Evolutionary conservation across 1,140 invertebrate genomes (phyloP).

Genomic region (Cataglyphis hispanica): DNA sequence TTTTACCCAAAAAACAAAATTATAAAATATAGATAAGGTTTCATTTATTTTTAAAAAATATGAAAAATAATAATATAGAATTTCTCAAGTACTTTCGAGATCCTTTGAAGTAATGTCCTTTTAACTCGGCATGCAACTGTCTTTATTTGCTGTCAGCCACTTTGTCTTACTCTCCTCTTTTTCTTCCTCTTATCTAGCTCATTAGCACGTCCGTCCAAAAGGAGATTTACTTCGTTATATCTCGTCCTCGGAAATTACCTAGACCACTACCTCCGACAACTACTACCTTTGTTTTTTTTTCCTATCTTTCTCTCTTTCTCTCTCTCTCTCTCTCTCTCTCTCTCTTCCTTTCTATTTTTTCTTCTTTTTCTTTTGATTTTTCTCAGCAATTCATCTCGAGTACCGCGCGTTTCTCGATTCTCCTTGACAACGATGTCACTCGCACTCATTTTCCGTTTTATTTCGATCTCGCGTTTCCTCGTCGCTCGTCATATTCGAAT

Average conservation of each 20-base stretch:
- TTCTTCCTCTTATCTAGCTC: background rate
- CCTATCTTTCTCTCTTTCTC: background rate
- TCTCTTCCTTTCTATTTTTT: background rate
- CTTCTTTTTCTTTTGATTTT: background rate
- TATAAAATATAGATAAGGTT: background rate
- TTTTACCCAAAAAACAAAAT: background rate
- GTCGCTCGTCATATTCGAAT: background rate
- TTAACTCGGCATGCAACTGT: background rate
- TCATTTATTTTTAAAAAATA: background rate
- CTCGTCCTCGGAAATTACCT: constrained; percentile 21
- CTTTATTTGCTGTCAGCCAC: constrained; percentile 13
- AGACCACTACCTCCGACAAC: background rate
- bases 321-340: background rate
- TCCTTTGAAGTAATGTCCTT: constrained; percentile 33
- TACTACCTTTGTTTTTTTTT: background rate
- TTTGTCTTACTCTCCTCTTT: background rate
- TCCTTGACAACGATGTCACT: constrained; percentile 19
- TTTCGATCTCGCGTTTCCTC: background rate
- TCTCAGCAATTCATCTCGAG: constrained; percentile 4
- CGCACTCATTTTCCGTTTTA: constrained; percentile 29
- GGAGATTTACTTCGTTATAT: constrained; percentile 44
- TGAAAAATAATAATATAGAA: background rate
- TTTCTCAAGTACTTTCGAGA: background rate
- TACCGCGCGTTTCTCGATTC: constrained; percentile 28
- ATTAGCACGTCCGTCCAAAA: constrained; percentile 24